These are phyloP conservation scores for Pyrocephalus nanus DNA, from an alignment of 2,797 vertebrate species.

Conservation along the genomic window DNA sequence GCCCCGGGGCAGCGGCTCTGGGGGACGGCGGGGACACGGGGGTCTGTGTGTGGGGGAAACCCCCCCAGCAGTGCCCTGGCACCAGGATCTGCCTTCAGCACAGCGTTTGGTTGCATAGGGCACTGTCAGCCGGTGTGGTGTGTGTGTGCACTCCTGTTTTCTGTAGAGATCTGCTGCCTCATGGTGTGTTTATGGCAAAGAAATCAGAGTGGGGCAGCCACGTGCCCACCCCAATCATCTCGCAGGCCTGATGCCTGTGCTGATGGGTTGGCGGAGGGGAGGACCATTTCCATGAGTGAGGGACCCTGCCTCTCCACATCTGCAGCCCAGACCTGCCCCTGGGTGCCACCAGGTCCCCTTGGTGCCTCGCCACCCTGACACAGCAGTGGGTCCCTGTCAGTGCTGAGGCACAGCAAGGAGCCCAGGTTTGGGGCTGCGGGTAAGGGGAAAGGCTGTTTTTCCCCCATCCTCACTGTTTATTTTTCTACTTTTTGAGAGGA, in stretches of 20 bases:
- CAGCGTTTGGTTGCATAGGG: background rate
- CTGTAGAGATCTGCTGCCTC: background rate
- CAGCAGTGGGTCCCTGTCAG: background rate
- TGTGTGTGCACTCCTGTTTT: accelerated
- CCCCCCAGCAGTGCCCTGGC: background rate
- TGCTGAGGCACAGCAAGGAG: accelerated
- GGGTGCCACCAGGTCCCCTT: background rate
- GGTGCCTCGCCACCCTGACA: background rate
- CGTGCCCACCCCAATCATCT: background rate
- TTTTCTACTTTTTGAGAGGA: background rate
- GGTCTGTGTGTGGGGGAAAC: accelerated
- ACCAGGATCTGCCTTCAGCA: background rate
- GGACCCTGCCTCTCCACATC: background rate
- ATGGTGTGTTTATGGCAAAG: accelerated
- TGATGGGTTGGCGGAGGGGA: background rate
- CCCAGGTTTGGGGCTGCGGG: background rate
- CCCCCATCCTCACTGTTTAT: background rate
- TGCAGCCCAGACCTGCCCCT: background rate
- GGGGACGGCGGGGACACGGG: accelerated
- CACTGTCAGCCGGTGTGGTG: background rate
- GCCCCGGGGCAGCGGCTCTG: background rate
- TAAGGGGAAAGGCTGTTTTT: background rate
- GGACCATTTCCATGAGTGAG: background rate
- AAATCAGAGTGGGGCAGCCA: background rate
- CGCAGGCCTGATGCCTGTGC: background rate